These are phyloP conservation scores for Hemistola chrysoprasaria DNA, from an alignment of 2,888 invertebrate species.

Conservation along the genomic window DNA sequence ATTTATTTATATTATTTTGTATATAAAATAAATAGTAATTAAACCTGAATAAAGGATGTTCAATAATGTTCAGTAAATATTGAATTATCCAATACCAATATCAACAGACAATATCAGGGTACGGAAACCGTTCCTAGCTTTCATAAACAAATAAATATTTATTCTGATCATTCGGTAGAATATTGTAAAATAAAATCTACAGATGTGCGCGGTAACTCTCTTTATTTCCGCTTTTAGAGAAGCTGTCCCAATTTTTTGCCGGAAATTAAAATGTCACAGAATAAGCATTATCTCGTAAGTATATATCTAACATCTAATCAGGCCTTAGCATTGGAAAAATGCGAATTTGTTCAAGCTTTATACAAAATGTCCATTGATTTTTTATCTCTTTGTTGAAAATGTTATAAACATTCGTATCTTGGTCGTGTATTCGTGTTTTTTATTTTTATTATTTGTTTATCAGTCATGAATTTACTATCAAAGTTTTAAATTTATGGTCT, in stretches of 20 bases:
- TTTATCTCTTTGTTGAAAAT: too few relatives aligned
- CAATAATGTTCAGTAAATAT: background rate
- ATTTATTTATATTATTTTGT: too few relatives aligned
- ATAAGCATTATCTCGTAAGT: conserved; percentile 26
- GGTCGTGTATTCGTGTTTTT: too few relatives aligned
- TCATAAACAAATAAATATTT: conserved; percentile 3
- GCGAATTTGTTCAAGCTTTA: too few relatives aligned
- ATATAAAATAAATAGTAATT: conserved; percentile 3
- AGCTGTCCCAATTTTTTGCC: conserved; percentile 23
- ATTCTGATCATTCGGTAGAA: conserved; percentile 4
- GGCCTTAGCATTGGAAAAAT: conserved; percentile 14
- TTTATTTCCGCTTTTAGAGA: conserved; percentile 10
- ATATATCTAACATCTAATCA: conserved; percentile 25
- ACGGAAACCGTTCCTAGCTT: background rate
- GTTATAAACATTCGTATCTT: too few relatives aligned
- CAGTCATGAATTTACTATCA: too few relatives aligned
- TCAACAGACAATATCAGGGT: too few relatives aligned
- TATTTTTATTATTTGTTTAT: too few relatives aligned
- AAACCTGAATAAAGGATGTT: background rate
- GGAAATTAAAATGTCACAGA: conserved; percentile 37
- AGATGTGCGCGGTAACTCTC: conserved; percentile 1
- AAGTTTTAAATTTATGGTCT: too few relatives aligned
- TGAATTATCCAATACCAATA: too few relatives aligned
- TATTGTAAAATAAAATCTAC: conserved; percentile 5
- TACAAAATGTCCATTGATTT: too few relatives aligned